Percentiles rank a stretch among this genome's conserved stretches.
Evolutionary conservation across 2,888 invertebrate species (phyloP).

Genomic region (Stenotaenia linearis): DNA sequence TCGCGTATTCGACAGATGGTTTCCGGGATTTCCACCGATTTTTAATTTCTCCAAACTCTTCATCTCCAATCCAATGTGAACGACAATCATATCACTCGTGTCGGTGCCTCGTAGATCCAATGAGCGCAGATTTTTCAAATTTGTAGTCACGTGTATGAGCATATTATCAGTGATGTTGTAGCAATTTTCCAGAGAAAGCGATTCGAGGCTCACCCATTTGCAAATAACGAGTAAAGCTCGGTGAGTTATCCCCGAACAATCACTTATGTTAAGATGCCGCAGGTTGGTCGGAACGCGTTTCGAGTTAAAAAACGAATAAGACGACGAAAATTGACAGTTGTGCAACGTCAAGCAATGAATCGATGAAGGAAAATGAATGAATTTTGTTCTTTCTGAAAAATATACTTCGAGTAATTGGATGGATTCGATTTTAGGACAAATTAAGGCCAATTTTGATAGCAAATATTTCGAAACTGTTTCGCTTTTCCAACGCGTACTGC

Average conservation of each 20-base stretch:
- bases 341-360: neutral
- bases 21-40: neutral
- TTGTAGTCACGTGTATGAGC: neutral
- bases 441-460: neutral
- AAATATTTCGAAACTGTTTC: neutral
- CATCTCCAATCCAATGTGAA: neutral
- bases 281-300: neutral
- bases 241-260: neutral
- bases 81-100: neutral
- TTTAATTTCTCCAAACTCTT: neutral
- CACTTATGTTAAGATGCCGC: neutral
- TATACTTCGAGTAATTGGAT: neutral
- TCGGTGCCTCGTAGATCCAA: neutral
- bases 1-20: neutral
- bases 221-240: neutral
- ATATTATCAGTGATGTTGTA: conserved; percentile 12
- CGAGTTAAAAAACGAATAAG: neutral
- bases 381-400: neutral
- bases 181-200: neutral
- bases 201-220: neutral
- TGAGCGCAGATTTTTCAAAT: neutral
- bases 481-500: neutral
- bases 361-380: neutral
- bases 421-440: neutral
- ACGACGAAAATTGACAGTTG: neutral